These are phyloP conservation scores for Habrosyne pyritoides DNA, from an alignment of 2,888 invertebrate species.

Conservation along the genomic window DNA sequence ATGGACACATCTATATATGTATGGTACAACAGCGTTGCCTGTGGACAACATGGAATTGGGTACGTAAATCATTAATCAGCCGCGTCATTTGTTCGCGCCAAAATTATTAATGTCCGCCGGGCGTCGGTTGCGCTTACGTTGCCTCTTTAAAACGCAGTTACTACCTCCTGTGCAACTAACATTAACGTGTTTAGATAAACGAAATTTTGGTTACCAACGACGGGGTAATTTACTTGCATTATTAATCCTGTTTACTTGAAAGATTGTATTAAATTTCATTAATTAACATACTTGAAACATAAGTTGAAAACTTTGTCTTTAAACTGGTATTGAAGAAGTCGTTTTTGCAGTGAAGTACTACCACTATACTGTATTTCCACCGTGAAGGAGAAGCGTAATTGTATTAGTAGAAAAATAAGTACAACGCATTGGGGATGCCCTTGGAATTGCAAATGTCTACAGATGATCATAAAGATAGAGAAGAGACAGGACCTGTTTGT, in stretches of 20 bases:
- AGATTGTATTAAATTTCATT: not conserved
- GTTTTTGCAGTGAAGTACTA: no score
- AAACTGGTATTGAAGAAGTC: no score
- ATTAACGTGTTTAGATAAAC: conserved; percentile 9
- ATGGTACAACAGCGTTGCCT: conserved; percentile 31
- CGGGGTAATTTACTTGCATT: not conserved
- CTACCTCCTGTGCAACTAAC: conserved; percentile 45
- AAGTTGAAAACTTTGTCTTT: no score
- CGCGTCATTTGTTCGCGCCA: conserved; percentile 78
- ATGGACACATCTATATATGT: conserved; percentile 18
- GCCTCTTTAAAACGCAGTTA: conserved; percentile 72
- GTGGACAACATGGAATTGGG: conserved; percentile 71
- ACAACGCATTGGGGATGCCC: no score
- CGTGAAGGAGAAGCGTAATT: no score
- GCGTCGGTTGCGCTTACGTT: conserved; percentile 54
- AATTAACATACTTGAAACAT: not conserved
- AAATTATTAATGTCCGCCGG: conserved; percentile 76
- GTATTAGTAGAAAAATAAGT: no score
- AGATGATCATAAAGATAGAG: no score
- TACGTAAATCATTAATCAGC: conserved; percentile 81
- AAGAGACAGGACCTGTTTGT: no score
- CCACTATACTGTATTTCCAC: no score
- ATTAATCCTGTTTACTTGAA: not conserved
- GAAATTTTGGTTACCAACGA: conserved; percentile 11
- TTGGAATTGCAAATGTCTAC: no score